Evolutionary conservation across 2,113 vertebrate species (phyloP), one percentile per base, ranked within the genome.

Genomic region (Numenius arquata): DNA sequence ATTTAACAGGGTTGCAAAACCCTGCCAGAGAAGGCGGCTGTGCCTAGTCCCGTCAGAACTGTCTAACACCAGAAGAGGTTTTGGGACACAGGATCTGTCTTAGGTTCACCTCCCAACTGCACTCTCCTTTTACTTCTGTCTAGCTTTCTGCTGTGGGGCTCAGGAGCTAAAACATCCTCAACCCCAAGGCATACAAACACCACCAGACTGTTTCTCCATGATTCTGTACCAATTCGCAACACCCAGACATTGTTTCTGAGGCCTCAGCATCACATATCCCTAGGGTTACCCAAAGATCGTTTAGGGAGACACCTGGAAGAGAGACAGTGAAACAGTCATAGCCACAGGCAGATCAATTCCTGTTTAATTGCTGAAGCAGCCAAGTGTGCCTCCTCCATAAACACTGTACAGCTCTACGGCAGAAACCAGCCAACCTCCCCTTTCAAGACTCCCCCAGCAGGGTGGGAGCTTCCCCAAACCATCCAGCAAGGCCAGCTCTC

Each of bases 11-110:
- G 36, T 8, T 40, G 8, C 23, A 59, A 25, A 16, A 18, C 3
- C 3, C n/a, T 12, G 7, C 3, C 36, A 40, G 55, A 45, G 15
- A 41, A 87, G 8, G 26, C 32, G 4, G 18, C 23, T 50, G 22
- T 29, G 22, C 27, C 26, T 11, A 21, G 26, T 29, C 45, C 74
- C 8, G 13, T 15, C 36, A 79, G 38, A 78, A 41, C 19, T 1
- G 2, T 0, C 2, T 8, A 59, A 36, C 0, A 1, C 26, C 6
- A 5, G 7, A 21, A 13, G 14, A 45, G 23, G 11, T 53, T 55
- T 61, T 0, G 2, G 48, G 29, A 65, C 1, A 3, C 21, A 15
- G 48, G 5, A 32, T 21, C 27, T 23, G 34, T 26, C 9, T 11
- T 13, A 11, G 12, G 40, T 48, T 48, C 34, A 3, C 12, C 12